Conservation (phyloP, 2,113 vertebrate species). For the Pseudolaguvia tuberculata region DNA sequence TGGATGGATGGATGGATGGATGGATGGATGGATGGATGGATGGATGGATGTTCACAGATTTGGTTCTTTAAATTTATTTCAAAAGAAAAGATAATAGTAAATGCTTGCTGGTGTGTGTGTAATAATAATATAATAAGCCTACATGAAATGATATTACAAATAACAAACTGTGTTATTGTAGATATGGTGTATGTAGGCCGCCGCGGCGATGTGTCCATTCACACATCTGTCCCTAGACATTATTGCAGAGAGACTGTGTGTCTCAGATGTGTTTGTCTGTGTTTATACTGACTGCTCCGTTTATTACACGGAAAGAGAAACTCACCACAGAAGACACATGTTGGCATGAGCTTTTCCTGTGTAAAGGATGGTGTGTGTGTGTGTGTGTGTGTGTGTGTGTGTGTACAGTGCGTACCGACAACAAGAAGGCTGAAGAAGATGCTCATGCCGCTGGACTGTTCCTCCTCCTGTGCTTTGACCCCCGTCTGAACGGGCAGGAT, state of each 20-base stretch:
- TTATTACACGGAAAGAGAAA: background rate
- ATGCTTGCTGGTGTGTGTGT: no score
- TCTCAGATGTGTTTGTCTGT: background rate
- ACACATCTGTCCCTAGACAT: background rate
- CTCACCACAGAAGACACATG: background rate
- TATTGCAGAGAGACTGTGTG: background rate
- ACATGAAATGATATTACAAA: background rate
- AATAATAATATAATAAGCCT: background rate
- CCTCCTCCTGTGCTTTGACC: conserved; percentile 93
- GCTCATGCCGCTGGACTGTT: conserved; percentile 94
- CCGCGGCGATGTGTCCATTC: background rate
- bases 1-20: no score
- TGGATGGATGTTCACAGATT: no score
- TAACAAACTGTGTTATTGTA: background rate
- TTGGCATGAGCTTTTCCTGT: no score
- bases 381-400: no score
- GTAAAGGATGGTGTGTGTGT: no score
- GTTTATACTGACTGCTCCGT: background rate
- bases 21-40: no score
- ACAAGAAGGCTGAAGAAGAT: conserved; percentile 98
- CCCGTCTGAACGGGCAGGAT: conserved; percentile 93
- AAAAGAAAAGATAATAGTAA: no score
- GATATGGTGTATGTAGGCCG: background rate
- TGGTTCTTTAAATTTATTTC: no score
- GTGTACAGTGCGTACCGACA: conserved; percentile 72